Percentiles rank a stretch among this genome's conserved stretches.
These are phyloP conservation scores for Anthrax anthrax DNA, from an alignment of 2,888 invertebrate species.

Conservation along the genomic window DNA sequence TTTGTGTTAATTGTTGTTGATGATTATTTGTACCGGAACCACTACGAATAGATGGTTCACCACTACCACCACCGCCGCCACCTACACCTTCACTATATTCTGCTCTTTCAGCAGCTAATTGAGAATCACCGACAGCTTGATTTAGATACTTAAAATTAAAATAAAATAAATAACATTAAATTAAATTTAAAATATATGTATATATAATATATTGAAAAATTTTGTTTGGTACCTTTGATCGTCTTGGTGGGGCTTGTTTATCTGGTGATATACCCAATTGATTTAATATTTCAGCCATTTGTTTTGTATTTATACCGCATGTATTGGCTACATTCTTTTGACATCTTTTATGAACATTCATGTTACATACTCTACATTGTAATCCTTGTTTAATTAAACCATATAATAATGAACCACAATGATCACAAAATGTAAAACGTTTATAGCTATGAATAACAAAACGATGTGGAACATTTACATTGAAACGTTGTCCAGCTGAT, in stretches of 20 bases:
- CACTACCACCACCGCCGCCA: conserved; percentile 16
- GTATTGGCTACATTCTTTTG: conserved; percentile 99
- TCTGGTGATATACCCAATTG: conserved; percentile 84
- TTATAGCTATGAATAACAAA: conserved; percentile 94
- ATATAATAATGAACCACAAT: conserved; percentile 94
- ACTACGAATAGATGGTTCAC: conserved; percentile 19
- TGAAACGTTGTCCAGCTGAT: conserved; percentile 69
- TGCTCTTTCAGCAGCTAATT: conserved; percentile 32
- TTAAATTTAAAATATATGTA: conserved; percentile 2
- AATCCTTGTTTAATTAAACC: conserved; percentile 92
- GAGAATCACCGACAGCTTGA: conserved; percentile 35
- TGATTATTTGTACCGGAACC: conserved; percentile 9
- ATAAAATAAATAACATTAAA: not conserved
- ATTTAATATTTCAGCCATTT: conserved; percentile 86
- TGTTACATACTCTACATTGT: conserved; percentile 90
- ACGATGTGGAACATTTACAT: conserved; percentile 96
- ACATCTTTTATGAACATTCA: conserved; percentile 98
- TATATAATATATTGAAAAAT: no score
- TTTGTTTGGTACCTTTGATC: conserved; percentile 50
- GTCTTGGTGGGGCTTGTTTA: conserved; percentile 54
- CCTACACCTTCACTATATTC: conserved; percentile 22
- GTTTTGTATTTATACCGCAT: conserved; percentile 95
- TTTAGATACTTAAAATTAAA: conserved; percentile 26
- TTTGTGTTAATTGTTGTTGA: conserved; percentile 18
- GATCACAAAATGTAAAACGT: conserved; percentile 98